A percentile compares a stretch with the other conserved stretches of the same genome.
Conservation (phyloP, 2,888 invertebrate species). For the Abrostola triplasia region DNA sequence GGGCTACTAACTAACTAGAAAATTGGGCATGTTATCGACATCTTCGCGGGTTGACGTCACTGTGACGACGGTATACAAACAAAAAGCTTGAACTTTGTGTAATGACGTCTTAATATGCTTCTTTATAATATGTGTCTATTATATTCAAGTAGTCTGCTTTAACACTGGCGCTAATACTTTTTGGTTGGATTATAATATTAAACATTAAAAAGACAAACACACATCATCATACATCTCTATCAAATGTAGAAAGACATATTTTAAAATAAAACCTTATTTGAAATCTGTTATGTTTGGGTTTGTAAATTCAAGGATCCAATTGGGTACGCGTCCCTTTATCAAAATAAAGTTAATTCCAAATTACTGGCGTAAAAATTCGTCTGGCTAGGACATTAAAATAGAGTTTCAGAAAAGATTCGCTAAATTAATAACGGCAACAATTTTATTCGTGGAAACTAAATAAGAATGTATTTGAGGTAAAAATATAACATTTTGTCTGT, state of each 20-base stretch:
- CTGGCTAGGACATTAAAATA: conserved; percentile 8
- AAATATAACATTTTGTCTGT: no score
- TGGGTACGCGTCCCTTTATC: background rate
- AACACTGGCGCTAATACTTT: no score
- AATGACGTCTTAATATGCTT: no score
- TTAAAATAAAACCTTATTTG: background rate
- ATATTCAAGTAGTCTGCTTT: no score
- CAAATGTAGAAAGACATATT: no score
- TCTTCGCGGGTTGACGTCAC: conserved; percentile 24
- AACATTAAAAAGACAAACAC: no score
- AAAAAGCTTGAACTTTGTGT: background rate
- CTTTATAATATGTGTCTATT: no score
- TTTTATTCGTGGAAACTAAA: background rate
- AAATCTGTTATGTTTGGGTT: conserved; percentile 1
- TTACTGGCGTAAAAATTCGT: conserved; percentile 1
- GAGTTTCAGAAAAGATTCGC: conserved; percentile 4
- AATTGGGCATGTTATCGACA: conserved; percentile 34
- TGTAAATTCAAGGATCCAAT: conserved; percentile 1
- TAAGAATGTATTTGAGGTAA: background rate
- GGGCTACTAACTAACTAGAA: conserved; percentile 26
- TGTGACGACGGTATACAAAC: conserved; percentile 37
- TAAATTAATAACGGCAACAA: conserved; percentile 9
- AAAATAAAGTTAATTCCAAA: conserved; percentile 5
- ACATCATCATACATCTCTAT: no score
- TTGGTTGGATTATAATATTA: no score